Base-by-base conservation (phyloP, 1,140 invertebrate genomes). In the Drosophila lowei region DNA sequence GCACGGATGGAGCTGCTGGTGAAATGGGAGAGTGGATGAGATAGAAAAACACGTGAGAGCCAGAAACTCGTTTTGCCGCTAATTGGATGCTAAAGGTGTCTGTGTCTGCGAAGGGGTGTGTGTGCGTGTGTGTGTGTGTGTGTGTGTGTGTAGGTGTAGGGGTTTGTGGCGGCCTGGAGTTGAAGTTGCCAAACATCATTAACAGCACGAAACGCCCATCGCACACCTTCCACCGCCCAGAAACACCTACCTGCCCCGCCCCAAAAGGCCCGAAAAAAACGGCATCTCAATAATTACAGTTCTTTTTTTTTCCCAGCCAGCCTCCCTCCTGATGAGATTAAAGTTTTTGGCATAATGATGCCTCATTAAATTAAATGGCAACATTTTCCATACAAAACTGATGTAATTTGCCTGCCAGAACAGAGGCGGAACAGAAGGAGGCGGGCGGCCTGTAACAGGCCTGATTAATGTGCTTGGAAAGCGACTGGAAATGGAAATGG, bases 71-170 rank as follows among this genome's bases (percentile, higher is more conserved):
- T 68, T 76, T 76, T 76, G 72, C 72, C 73, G 73, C 73, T 76
- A 76, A 76, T 76, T 76, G 73, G 73, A 76, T 75, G 73, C 72
- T 76, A 74, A 76, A 76, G 64, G 73, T 76, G 63, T 76, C 53
- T 44, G 50, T 44, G 56, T 43, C 44, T 18, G 61, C 28, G n/a
- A 16, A 16, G 8, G 23, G 11, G 44, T 23, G 48, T 13, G 30
- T 28, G 28, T 15, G 48, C 59, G 55, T 54, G 41, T 16, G 23
- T 23, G 23, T 23, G 23, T 2, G 23, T 23, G 23, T 21, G 21
- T 21, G 21, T 23, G 21, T 23, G 21, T 23, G 21, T 23, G 4
- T 5, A 5, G 4, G 49, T 65, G 21, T 64, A 16, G 28, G 18
- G 56, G 49, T 8, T 38, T 57, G 58, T 16, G 21, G 23, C 34